Conservation (phyloP, 2,113 vertebrate genomes). For the Ceuthmochares aereus region DNA sequence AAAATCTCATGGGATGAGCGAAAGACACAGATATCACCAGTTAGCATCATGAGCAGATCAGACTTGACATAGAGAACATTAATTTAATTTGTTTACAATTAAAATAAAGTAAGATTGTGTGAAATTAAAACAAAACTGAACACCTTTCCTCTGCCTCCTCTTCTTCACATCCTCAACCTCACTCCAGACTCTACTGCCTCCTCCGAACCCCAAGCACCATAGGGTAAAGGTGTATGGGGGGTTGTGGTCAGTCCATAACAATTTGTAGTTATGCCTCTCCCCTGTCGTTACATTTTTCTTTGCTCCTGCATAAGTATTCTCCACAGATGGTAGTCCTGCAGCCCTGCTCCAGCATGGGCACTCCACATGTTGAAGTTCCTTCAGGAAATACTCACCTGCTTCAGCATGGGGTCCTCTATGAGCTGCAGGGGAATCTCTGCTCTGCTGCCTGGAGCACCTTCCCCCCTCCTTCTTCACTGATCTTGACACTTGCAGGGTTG, state of each 20-base stretch:
- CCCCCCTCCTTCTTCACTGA: background rate
- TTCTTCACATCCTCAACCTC: background rate
- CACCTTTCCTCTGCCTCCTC: fast-evolving
- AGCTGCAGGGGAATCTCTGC: background rate
- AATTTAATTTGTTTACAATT: background rate
- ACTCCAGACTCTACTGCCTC: background rate
- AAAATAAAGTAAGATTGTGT: background rate
- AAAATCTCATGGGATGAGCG: background rate
- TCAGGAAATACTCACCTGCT: background rate
- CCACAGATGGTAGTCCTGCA: background rate
- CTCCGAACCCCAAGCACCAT: background rate
- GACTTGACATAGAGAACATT: background rate
- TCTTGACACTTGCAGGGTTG: background rate
- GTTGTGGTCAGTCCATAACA: background rate
- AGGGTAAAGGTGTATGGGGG: too few relatives aligned
- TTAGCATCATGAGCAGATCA: background rate
- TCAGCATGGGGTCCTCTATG: fast-evolving
- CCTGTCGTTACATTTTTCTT: background rate
- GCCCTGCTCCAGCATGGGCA: fast-evolving
- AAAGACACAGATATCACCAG: background rate
- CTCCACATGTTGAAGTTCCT: background rate
- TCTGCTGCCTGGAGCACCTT: background rate
- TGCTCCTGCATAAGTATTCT: background rate
- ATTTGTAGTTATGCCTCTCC: background rate
- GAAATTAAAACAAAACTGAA: background rate